Evolutionary conservation across 2,888 invertebrate species (phyloP).

Genomic region (Andrena bicolor): DNA sequence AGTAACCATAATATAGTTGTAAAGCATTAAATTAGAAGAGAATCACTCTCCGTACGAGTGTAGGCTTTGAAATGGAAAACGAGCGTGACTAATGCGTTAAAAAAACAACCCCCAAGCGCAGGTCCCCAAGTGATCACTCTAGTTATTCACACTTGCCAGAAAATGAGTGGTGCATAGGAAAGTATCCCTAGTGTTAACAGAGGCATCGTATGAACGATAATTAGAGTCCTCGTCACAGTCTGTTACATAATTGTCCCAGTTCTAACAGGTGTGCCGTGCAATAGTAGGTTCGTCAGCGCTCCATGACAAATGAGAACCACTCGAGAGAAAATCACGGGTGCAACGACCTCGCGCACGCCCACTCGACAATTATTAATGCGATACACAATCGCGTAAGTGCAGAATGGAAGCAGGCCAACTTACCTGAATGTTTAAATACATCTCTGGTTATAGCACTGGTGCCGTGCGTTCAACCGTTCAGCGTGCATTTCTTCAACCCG

Average conservation of each 20-base stretch:
- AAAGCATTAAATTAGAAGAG: too few species aligned
- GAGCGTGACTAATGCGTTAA: too few species aligned
- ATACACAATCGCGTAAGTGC: slow-evolving; percentile 30
- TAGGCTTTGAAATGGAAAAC: too few species aligned
- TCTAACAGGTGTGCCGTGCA: not conserved
- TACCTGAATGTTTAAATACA: slow-evolving; percentile 28
- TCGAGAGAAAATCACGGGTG: slow-evolving; percentile 19
- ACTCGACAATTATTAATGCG: slow-evolving; percentile 37
- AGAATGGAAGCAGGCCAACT: slow-evolving; percentile 21
- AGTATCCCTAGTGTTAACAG: not conserved
- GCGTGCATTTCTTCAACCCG: slow-evolving; percentile 26
- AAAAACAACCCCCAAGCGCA: too few species aligned
- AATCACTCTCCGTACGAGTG: too few species aligned
- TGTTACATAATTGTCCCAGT: not conserved
- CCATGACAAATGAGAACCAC: slow-evolving; percentile 39
- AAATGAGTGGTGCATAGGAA: too few species aligned
- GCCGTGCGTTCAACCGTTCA: slow-evolving; percentile 24
- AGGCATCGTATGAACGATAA: not conserved
- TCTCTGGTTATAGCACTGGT: slow-evolving; percentile 8
- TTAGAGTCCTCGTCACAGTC: not conserved
- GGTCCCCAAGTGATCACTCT: too few species aligned
- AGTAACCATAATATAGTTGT: too few species aligned
- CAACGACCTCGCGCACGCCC: slow-evolving; percentile 34
- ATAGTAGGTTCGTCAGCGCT: slow-evolving; percentile 20
- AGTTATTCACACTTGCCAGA: too few species aligned